Base-by-base conservation (phyloP, 2,113 vertebrate species). In the Carassius carassius region DNA sequence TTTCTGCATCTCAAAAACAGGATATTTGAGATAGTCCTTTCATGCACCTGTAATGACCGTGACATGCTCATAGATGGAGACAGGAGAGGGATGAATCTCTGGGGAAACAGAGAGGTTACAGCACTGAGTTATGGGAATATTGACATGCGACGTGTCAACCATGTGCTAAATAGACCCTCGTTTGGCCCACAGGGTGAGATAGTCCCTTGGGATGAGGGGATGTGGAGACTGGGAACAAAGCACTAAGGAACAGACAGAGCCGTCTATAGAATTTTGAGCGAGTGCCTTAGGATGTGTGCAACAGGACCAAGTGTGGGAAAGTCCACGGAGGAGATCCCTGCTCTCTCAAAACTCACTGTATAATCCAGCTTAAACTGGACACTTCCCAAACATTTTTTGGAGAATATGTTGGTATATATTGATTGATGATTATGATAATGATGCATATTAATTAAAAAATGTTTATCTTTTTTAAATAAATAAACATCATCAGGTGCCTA, bases 11-110 rank as follows among this genome's bases (percentile, higher is more conserved):
- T 90, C 81, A 85, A 29, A 88, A 89, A 92, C 73, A 82, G 67
- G 92, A 92, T 87, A 92, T 91, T 85, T 91, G 91, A 94, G 89
- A 91, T 91, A 72, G 23, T 83, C 65, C 87, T 86, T 91, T 90
- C 90, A 84, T 89, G 81, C 82, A 85, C 23, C 21, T 13, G 83
- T 84, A 87, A 82, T 82, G 86, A 88, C 80, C 62, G 9, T 86
- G 88, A 89, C 79, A 90, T 41, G 14, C 8, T 80, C n/a, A 25
- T 81, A 87, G 79, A 77, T 44, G 67, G 77, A 23, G 79, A 85
- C 23, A 37, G 54, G 72, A 81, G 79, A 82, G 73, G 80, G 13
- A 60, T 80, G 87, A 78, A 87, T 91, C 87, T 75, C 84, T 8
- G 25, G 65, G 77, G 86, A 86, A 84, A 87, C 5, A 19, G 72